These are phyloP conservation scores for Lasiurus cinereus DNA, from an alignment of 2,113 vertebrate species.

Conservation along the genomic window DNA sequence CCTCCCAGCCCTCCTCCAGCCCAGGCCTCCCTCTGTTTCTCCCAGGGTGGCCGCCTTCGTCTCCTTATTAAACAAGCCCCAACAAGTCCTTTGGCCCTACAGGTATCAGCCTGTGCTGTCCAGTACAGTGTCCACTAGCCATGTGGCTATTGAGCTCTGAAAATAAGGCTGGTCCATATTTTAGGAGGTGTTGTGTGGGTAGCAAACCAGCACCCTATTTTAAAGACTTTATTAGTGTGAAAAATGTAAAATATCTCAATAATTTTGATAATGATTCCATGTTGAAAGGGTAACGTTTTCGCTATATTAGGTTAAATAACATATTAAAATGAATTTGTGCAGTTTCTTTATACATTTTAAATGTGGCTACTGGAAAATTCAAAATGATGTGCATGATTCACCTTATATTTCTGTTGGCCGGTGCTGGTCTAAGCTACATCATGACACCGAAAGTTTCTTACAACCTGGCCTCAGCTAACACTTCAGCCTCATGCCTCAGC, in stretches of 20 bases:
- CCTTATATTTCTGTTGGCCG: not conserved
- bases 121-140: not conserved
- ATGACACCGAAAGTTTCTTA: not conserved
- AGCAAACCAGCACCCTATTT: not conserved
- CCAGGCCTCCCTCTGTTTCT: not conserved
- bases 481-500: not conserved
- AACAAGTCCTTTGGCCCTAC: not conserved
- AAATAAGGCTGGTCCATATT: not conserved
- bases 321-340: not conserved
- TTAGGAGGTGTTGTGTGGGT: not conserved
- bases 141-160: not conserved
- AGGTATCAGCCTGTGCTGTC: not conserved
- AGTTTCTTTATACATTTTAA: conserved; percentile 39
- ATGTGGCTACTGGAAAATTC: not conserved
- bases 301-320: conserved; percentile 11
- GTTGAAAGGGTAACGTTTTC: not conserved
- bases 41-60: too few relatives aligned
- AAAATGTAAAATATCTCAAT: not conserved
- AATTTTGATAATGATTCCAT: conserved; percentile 16
- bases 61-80: not conserved
- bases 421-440: not conserved
- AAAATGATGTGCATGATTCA: not conserved
- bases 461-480: not conserved
- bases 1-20: not conserved
- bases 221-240: not conserved